Conservation (phyloP, 2,888 invertebrate genomes). For the Caenorhabditis becei region DNA sequence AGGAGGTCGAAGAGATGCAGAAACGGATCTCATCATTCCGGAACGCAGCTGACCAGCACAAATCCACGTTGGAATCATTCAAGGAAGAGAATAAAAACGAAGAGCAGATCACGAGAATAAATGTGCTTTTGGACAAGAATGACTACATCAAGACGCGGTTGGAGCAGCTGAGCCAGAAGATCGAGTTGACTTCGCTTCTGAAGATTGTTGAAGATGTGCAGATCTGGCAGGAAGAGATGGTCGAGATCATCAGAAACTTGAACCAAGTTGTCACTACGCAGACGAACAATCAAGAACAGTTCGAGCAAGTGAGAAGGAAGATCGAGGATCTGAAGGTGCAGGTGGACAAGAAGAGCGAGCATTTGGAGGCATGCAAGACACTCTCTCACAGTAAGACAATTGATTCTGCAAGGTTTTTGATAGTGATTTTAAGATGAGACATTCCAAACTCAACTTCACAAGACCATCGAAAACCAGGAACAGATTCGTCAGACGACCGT, state of each 20-base stretch:
- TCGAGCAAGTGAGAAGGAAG: conserved; percentile 52
- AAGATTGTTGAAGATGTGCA: conserved; percentile 67
- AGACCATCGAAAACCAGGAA: conserved; percentile 58
- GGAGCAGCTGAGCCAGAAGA: conserved; percentile 52
- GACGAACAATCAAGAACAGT: conserved; percentile 58
- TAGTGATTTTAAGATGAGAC: conserved; percentile 34
- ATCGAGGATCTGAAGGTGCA: conserved; percentile 58
- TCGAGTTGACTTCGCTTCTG: conserved; percentile 49
- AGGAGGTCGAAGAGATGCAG: conserved; percentile 49
- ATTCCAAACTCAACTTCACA: conserved; percentile 57
- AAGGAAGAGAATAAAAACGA: conserved; percentile 53
- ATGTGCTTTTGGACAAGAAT: conserved; percentile 56
- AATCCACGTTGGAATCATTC: conserved; percentile 30
- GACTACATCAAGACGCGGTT: conserved; percentile 60
- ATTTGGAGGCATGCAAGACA: conserved; percentile 51
- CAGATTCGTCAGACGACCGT: conserved; percentile 48
- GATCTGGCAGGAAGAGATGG: conserved; percentile 69
- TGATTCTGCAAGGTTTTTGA: neutral
- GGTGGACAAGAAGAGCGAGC: conserved; percentile 59
- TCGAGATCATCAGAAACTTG: conserved; percentile 65
- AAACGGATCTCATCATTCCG: conserved; percentile 44
- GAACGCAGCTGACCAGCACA: conserved; percentile 44
- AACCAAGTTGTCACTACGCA: conserved; percentile 55
- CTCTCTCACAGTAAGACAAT: conserved; percentile 43
- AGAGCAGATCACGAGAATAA: conserved; percentile 57